These are phyloP conservation scores for Luidia sarsii DNA, from an alignment of 53 echinoderm and acorn worm species.

Conservation along the genomic window DNA sequence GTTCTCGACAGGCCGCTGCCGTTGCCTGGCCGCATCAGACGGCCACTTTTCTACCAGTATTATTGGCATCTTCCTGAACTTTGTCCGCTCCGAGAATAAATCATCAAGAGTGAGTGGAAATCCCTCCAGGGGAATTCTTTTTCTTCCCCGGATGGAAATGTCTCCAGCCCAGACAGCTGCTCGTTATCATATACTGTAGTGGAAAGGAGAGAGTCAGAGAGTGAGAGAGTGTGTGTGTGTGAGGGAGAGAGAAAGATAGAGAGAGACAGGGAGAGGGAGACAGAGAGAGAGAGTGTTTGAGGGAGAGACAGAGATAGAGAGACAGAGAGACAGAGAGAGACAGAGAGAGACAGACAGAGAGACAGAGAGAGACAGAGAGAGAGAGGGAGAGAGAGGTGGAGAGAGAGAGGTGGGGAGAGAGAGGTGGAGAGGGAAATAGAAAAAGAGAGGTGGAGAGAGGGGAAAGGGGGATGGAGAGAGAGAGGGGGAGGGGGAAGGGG, in stretches of 20 bases:
- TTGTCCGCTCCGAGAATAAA: slow-evolving; percentile 48
- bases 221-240: no score
- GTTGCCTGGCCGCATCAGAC: slow-evolving; percentile 2
- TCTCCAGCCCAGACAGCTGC: slow-evolving; percentile 54
- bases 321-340: background rate
- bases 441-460: background rate
- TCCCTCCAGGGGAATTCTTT: slow-evolving; percentile 40
- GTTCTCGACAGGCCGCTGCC: background rate
- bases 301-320: background rate
- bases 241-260: no score
- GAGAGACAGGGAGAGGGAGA: no score
- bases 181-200: slow-evolving; percentile 24
- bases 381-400: background rate
- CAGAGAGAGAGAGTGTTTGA: background rate
- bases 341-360: background rate
- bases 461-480: background rate
- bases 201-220: no score
- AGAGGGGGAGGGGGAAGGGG: background rate
- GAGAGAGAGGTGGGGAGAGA: background rate
- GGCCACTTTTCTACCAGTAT: slow-evolving; percentile 56
- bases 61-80: slow-evolving; percentile 59
- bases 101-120: slow-evolving; percentile 15
- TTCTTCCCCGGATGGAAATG: slow-evolving; percentile 34
- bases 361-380: slow-evolving; percentile 2
- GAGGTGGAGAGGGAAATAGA: slow-evolving; percentile 4